Conservation (phyloP, 37 sponge, comb jelly and placozoan species). For the Diacarnus erythraeanus region DNA sequence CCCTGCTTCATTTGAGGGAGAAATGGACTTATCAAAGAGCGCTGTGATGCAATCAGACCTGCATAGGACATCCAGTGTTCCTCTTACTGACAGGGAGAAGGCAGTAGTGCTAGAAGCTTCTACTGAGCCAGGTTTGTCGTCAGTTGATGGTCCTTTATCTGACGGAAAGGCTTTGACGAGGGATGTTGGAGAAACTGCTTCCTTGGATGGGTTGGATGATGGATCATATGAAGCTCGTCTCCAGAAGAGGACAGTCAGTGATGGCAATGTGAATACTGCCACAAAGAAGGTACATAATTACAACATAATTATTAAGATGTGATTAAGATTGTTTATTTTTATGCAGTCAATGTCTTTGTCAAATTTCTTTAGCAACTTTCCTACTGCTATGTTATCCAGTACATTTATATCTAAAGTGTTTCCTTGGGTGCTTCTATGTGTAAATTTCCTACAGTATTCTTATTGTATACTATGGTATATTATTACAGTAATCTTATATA, state of each 20-base stretch:
- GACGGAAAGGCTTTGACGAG: neutral
- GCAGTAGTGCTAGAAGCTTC: neutral
- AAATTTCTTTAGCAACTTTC: no score
- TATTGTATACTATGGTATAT: no score
- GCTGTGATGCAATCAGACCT: neutral
- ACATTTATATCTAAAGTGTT: no score
- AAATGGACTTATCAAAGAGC: neutral
- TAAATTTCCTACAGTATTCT: no score
- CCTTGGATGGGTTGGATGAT: neutral
- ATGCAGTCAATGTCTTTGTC: neutral
- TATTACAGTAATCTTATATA: no score
- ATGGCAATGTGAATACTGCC: neutral
- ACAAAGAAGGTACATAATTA: neutral
- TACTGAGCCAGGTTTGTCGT: neutral
- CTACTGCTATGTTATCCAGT: no score
- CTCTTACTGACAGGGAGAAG: conserved; percentile 20
- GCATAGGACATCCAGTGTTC: conserved; percentile 17
- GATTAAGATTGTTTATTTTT: neutral
- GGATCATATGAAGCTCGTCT: neutral
- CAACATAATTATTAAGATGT: neutral
- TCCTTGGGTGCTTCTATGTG: no score
- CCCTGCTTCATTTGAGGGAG: neutral
- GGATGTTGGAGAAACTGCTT: neutral
- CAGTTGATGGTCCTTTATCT: neutral
- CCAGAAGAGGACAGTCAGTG: neutral